Evolutionary conservation across 2,113 vertebrate genomes (phyloP).

Genomic region (Neolamprologus caudopunctatus): DNA sequence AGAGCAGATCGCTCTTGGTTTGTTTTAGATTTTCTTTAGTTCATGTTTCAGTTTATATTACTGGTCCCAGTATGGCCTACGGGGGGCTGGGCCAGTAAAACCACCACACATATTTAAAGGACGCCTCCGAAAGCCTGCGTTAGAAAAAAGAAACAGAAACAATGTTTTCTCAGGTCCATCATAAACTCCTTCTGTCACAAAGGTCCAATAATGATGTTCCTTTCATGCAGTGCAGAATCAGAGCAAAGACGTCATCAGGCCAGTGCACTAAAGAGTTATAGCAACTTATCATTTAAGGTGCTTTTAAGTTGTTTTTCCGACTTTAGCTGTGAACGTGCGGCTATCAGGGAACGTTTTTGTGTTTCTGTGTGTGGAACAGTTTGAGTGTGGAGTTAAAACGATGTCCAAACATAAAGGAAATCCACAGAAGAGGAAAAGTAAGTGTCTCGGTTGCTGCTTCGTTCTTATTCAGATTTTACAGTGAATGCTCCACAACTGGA

Average conservation of each 20-base stretch:
- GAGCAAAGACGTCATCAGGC: not conserved
- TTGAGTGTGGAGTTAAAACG: not conserved
- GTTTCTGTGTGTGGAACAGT: not conserved
- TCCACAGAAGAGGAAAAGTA: not conserved
- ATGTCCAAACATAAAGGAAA: not conserved
- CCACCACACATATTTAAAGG: not conserved
- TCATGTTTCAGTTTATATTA: not conserved
- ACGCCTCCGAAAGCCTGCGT: not conserved
- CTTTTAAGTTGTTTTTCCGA: accelerated
- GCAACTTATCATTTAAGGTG: not conserved
- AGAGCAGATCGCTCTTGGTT: not conserved
- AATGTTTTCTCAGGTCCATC: not conserved
- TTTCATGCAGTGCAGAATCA: not conserved
- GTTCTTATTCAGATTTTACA: not conserved
- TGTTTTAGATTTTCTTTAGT: not conserved
- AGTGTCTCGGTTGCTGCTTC: not conserved
- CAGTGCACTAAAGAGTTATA: not conserved
- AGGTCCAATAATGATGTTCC: not conserved
- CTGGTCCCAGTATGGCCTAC: not conserved
- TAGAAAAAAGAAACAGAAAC: not conserved
- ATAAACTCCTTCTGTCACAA: accelerated
- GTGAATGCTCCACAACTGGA: not conserved
- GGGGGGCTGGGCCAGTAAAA: not conserved
- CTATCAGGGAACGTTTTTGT: not conserved
- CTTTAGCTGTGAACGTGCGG: accelerated